A percentile compares a stretch with the other conserved stretches of the same genome.
phyloP scores from a whole-genome alignment of 2,888 invertebrate genomes.

The Drosophila pseudotalamancana region DNA sequence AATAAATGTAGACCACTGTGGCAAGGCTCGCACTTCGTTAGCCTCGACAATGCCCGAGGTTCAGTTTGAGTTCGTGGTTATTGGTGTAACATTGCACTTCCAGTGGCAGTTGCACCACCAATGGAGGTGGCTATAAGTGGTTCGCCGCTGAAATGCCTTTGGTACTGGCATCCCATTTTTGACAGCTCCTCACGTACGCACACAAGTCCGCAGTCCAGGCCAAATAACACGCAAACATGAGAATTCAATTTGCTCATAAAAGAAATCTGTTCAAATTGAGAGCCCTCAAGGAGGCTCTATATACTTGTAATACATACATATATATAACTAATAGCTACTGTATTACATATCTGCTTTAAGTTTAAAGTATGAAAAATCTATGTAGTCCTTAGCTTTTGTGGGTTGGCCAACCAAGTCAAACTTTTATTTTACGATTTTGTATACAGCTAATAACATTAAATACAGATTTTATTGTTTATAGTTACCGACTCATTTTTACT shows the following conservation, averaged over 20 bases:
- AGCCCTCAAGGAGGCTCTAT: slow-evolving; percentile 3
- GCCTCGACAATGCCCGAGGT: slow-evolving; percentile 27
- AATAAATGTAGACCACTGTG: slow-evolving; percentile 1
- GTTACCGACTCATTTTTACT: too few species aligned
- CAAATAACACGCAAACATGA: slow-evolving; percentile 45
- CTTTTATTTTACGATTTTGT: too few species aligned
- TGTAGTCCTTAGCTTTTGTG: too few species aligned
- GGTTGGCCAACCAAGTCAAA: too few species aligned
- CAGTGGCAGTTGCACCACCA: slow-evolving; percentile 10
- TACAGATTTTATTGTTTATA: too few species aligned
- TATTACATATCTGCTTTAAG: too few species aligned
- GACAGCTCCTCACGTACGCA: slow-evolving; percentile 33
- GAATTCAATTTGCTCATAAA: slow-evolving; percentile 69
- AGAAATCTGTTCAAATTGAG: slow-evolving; percentile 29
- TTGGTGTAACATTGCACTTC: slow-evolving; percentile 17
- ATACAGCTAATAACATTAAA: too few species aligned
- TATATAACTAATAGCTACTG: background rate
- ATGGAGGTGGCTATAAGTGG: slow-evolving; percentile 24
- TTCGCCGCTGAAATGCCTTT: slow-evolving; percentile 22
- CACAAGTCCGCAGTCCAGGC: background rate
- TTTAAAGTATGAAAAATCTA: too few species aligned
- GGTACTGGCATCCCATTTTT: slow-evolving; percentile 27
- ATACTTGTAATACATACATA: background rate
- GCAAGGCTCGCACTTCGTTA: slow-evolving; percentile 54
- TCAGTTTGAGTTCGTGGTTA: slow-evolving; percentile 35